These are phyloP conservation scores for Euura lappo DNA, from an alignment of 1,140 invertebrate genomes.

Conservation along the genomic window DNA sequence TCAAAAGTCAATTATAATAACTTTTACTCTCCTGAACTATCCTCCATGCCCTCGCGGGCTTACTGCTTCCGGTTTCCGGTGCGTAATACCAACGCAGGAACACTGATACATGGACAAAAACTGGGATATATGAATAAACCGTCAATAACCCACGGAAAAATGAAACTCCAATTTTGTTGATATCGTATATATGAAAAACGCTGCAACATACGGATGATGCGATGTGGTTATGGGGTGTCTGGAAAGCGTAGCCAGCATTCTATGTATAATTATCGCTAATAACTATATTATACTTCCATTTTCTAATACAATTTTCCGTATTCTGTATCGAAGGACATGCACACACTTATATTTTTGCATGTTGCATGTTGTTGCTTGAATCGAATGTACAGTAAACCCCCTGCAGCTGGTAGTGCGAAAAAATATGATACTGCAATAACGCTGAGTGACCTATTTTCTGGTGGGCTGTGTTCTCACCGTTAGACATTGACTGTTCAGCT, in stretches of 20 bases:
- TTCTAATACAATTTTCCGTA: constrained; percentile 2
- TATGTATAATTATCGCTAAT: not conserved
- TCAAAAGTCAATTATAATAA: too few species aligned
- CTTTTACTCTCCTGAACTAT: not conserved
- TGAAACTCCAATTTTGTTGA: not conserved
- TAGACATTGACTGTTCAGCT: not conserved
- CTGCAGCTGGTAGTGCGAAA: too few species aligned
- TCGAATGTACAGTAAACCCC: too few species aligned
- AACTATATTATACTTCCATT: not conserved
- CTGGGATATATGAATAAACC: too few species aligned
- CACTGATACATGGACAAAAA: not conserved
- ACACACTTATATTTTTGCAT: too few species aligned
- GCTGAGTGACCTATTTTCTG: not conserved
- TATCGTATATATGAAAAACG: too few species aligned
- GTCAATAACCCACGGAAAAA: not conserved
- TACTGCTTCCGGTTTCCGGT: not conserved
- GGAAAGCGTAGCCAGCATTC: not conserved
- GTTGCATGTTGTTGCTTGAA: too few species aligned
- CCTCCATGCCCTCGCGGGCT: not conserved
- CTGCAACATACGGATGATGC: not conserved
- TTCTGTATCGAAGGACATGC: too few species aligned
- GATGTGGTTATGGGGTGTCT: not conserved
- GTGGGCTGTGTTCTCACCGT: not conserved
- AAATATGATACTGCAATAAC: too few species aligned
- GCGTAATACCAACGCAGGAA: not conserved